Evolutionary conservation across 2,888 invertebrate genomes (phyloP).

Genomic region (Eueremaeus valkanovi): DNA sequence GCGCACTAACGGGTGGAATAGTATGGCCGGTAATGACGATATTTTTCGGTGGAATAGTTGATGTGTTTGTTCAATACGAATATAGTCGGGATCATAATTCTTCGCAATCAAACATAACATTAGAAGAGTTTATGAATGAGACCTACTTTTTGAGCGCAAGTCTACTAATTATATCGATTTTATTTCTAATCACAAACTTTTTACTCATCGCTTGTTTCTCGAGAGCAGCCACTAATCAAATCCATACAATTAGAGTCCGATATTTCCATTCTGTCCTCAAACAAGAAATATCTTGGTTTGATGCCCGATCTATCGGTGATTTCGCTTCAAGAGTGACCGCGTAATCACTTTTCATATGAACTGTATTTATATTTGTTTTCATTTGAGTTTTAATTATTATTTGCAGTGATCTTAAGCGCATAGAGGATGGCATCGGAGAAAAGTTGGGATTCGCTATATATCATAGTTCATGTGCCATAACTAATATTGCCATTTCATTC

Average conservation of each 20-base stretch:
- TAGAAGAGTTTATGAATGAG: slow-evolving; percentile 15
- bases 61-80: slow-evolving; percentile 53
- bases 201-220: slow-evolving; percentile 12
- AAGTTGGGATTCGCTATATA: slow-evolving; percentile 50
- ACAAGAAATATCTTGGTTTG: slow-evolving; percentile 55
- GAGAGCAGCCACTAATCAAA: background rate
- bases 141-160: background rate
- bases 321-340: slow-evolving; percentile 56
- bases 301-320: slow-evolving; percentile 55
- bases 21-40: slow-evolving; percentile 57
- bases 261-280: slow-evolving; percentile 49
- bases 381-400: slow-evolving; percentile 50
- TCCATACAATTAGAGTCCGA: slow-evolving; percentile 1
- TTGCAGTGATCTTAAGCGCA: slow-evolving; percentile 57
- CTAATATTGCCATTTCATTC: slow-evolving; percentile 50
- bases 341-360: background rate
- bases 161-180: background rate
- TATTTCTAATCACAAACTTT: background rate
- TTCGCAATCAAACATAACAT: background rate
- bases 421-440: slow-evolving; percentile 57
- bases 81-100: background rate
- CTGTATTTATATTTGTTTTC: background rate
- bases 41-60: slow-evolving; percentile 58
- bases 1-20: slow-evolving; percentile 55
- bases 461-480: slow-evolving; percentile 63